Percentiles rank a stretch among this genome's conserved stretches.
Conservation (phyloP, 53 echinoderm and acorn worm species). For the Crossaster papposus region DNA sequence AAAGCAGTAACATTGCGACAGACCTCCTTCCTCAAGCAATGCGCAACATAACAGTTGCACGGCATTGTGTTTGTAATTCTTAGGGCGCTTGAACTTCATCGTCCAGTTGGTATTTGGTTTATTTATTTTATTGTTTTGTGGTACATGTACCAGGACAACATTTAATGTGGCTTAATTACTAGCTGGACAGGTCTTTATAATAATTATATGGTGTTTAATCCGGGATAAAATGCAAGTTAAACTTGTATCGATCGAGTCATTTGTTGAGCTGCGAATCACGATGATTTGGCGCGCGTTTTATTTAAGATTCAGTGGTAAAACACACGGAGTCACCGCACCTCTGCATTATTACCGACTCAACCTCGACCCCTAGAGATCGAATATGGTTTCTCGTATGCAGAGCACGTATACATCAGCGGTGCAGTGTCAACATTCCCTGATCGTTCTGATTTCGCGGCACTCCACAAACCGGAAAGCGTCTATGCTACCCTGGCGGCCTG, state of each 20-base stretch:
- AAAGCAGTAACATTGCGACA: not conserved
- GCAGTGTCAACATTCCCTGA: not conserved
- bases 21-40: not conserved
- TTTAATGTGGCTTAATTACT: no score
- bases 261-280: not conserved
- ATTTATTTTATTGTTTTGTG: no score
- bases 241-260: not conserved
- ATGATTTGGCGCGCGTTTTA: not conserved
- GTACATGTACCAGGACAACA: no score
- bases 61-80: not conserved
- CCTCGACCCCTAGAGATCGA: not conserved
- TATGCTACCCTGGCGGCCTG: conserved; percentile 4
- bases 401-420: not conserved
- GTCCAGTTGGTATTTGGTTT: no score
- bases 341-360: not conserved
- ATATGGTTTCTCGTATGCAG: not conserved
- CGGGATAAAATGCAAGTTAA: not conserved
- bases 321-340: not conserved
- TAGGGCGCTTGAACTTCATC: no score
- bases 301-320: not conserved
- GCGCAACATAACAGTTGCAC: not conserved
- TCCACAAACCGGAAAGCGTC: not conserved
- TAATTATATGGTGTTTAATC: no score
- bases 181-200: no score
- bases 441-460: conserved; percentile 2